Base-by-base conservation (phyloP, 2,113 vertebrate genomes). In the Xenopus laevis region DNA sequence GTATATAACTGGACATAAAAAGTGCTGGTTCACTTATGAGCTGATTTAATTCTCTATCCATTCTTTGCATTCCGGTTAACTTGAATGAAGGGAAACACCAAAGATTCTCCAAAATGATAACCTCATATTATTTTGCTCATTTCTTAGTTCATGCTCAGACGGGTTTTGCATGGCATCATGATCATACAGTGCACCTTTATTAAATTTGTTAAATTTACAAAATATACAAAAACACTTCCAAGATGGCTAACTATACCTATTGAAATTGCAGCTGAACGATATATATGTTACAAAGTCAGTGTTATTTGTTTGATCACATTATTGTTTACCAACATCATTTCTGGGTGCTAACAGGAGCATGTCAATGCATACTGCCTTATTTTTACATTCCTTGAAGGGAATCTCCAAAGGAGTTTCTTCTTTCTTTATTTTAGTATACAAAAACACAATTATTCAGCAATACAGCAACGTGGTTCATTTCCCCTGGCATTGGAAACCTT, bases 21-120 rank as follows among this genome's bases (percentile, higher is more conserved):
- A 97, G 96, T 98, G 96, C 96, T 94, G 96, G 96, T 91, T 96
- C 95, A 95, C 97, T 98, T 96, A 93, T 81, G 78, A 79, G 75
- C 81, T 71, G 72, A 79, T 85, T 79, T 84, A 47, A 2, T 81
- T 84, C 77, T 81, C 78, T 66, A 79, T 52, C 59, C 5, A 0
- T 58, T 59, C 61, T 13, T 23, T 64, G 16, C 68, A 64, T 44
- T 57, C 75, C 59, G 72, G 13, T 78, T 69, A 52, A 60, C 78
- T 79, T 74, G 79, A 72, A 75, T 13, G 77, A 81, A 82, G 79
- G 81, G 83, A 84, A 82, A 78, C 84, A 79, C 87, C 87, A 83
- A 86, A 90, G 86, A 85, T 77, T 79, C 57, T 72, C 65, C 18
- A 74, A 40, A 40, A 40, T 2, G 33, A 40, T 40, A 40, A 40